Conservation (phyloP, 2,888 invertebrate species). For the Punctoribates punctum region DNA sequence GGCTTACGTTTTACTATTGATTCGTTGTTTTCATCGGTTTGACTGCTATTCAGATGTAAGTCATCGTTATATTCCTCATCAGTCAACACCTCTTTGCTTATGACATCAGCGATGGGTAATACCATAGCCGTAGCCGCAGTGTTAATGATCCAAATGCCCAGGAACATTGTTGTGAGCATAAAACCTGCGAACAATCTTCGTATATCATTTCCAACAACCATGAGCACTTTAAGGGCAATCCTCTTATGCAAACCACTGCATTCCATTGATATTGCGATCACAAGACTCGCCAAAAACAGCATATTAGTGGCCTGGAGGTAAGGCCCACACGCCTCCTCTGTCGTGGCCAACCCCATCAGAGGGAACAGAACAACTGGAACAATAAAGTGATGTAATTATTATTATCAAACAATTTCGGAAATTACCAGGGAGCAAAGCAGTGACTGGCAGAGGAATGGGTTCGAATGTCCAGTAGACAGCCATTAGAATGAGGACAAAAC, state of each 20-base stretch:
- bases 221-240: constrained; percentile 38
- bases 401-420: no score
- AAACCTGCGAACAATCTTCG: constrained; percentile 38
- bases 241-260: constrained; percentile 40
- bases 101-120: constrained; percentile 45
- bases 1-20: not conserved
- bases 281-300: constrained; percentile 42
- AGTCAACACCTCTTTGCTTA: constrained; percentile 37
- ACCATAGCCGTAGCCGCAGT: constrained; percentile 46
- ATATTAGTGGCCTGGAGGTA: constrained; percentile 43
- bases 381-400: not conserved
- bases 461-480: constrained; percentile 51
- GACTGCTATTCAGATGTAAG: not conserved
- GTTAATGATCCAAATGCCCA: constrained; percentile 44
- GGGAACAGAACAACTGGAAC: constrained; percentile 40
- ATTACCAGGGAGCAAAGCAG: constrained; percentile 48
- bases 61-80: constrained; percentile 10
- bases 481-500: constrained; percentile 52
- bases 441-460: constrained; percentile 50
- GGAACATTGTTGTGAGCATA: constrained; percentile 42
- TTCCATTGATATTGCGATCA: constrained; percentile 43
- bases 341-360: constrained; percentile 39
- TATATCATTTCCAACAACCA: constrained; percentile 35
- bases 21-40: constrained; percentile 3
- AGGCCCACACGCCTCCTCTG: constrained; percentile 43